These are phyloP conservation scores for Netelia fuscicornis DNA, from an alignment of 2,888 invertebrate species.

Conservation along the genomic window DNA sequence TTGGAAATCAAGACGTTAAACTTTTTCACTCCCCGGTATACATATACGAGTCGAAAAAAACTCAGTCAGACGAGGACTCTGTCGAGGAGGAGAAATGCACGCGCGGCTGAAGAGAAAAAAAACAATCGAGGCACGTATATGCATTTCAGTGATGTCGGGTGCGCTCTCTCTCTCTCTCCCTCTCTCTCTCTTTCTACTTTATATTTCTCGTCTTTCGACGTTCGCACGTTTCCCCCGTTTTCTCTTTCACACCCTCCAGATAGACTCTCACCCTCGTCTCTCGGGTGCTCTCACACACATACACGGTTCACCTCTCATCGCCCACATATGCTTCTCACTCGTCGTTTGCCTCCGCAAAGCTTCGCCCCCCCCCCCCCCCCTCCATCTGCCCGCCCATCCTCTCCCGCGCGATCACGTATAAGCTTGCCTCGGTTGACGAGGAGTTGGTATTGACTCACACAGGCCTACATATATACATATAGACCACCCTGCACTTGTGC, in stretches of 20 bases:
- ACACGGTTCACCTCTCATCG: conserved; percentile 64
- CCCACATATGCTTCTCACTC: conserved; percentile 43
- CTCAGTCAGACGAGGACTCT: conserved; percentile 48
- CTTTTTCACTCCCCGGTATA: conserved; percentile 51
- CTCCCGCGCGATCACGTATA: conserved; percentile 28
- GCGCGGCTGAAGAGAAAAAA: conserved; percentile 63
- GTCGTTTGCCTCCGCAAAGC: conserved; percentile 51
- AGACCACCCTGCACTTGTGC: conserved; percentile 12
- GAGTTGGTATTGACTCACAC: conserved; percentile 33
- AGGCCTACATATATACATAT: conserved; percentile 31
- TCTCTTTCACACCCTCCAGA: conserved; percentile 79
- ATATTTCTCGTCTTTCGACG: conserved; percentile 49
- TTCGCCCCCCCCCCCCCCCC: conserved; percentile 21
- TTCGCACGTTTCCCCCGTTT: conserved; percentile 70
- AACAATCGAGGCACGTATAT: conserved; percentile 78
- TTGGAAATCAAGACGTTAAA: conserved; percentile 4
- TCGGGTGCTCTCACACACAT: conserved; percentile 56
- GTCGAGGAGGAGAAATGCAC: conserved; percentile 36
- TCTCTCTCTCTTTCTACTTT: conserved; percentile 52
- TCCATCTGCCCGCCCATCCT: conserved; percentile 25
- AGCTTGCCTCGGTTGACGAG: conserved; percentile 38
- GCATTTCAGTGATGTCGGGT: conserved; percentile 78
- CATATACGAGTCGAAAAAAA: conserved; percentile 34
- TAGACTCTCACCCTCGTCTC: conserved; percentile 74
- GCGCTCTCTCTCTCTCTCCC: conserved; percentile 58